These are phyloP conservation scores for Tenthredo scrophulariae DNA, from an alignment of 2,888 invertebrate species.

Conservation along the genomic window DNA sequence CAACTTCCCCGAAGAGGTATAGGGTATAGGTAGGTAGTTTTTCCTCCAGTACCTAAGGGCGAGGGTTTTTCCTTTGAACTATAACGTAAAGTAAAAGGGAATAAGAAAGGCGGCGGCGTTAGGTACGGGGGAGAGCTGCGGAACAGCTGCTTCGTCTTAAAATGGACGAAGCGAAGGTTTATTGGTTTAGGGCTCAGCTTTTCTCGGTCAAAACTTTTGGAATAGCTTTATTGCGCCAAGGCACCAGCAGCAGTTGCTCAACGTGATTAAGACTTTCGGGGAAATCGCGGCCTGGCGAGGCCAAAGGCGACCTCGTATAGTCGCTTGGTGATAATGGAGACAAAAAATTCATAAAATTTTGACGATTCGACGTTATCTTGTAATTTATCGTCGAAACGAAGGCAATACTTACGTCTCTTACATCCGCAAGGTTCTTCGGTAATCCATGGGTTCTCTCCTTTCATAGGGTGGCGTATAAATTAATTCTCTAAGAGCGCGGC, in stretches of 20 bases:
- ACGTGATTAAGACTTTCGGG: constrained; percentile 21
- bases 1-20: constrained; percentile 14
- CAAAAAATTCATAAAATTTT: background rate
- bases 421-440: background rate
- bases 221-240: constrained; percentile 40
- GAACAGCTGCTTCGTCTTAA: constrained; percentile 64
- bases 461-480: background rate
- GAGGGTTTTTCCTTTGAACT: constrained; percentile 33
- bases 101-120: background rate
- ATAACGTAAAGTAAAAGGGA: background rate
- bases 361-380: background rate
- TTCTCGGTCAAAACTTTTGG: constrained; percentile 20
- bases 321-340: background rate
- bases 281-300: background rate
- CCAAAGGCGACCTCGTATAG: background rate
- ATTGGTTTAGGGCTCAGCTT: constrained; percentile 69
- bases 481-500: background rate
- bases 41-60: background rate
- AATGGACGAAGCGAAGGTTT: constrained; percentile 62
- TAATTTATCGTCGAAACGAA: background rate
- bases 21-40: background rate
- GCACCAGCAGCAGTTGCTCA: constrained; percentile 24
- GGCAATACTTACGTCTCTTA: background rate
- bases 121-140: constrained; percentile 6
- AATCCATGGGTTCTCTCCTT: background rate